Evolutionary conservation across 2,888 invertebrate species (phyloP).

Genomic region (Cheilosia vernalis): DNA sequence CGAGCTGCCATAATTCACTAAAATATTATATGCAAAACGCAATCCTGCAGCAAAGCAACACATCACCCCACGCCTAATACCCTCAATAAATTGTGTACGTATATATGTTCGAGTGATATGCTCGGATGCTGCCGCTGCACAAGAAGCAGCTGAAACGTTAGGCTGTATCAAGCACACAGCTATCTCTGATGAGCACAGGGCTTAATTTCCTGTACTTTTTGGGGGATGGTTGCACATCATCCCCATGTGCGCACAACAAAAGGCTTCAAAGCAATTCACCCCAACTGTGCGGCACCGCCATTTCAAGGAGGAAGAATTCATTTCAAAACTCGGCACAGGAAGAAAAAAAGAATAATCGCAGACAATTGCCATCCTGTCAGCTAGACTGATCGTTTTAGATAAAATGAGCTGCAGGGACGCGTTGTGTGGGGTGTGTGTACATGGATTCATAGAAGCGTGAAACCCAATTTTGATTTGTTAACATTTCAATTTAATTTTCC

Average conservation of each 20-base stretch:
- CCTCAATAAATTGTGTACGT: conserved; percentile 66
- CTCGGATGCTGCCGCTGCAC: conserved; percentile 47
- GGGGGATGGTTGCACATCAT: conserved; percentile 76
- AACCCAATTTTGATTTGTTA: conserved; percentile 75
- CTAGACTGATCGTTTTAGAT: conserved; percentile 52
- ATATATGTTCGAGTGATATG: conserved; percentile 19
- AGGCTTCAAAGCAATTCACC: conserved; percentile 58
- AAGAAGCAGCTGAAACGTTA: conserved; percentile 76
- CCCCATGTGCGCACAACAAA: conserved; percentile 48
- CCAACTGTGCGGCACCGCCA: conserved; percentile 12
- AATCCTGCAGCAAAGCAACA: conserved; percentile 26
- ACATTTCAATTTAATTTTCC: conserved; percentile 70
- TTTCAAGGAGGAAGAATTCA: conserved; percentile 31
- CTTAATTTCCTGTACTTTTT: conserved; percentile 82
- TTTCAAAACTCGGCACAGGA: conserved; percentile 29
- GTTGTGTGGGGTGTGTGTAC: neutral
- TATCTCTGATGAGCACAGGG: conserved; percentile 78
- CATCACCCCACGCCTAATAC: conserved; percentile 39
- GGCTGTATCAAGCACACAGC: conserved; percentile 77
- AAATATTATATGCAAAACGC: conserved; percentile 72
- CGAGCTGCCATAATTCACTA: conserved; percentile 62
- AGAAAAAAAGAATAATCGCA: conserved; percentile 31
- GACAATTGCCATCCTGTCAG: conserved; percentile 61
- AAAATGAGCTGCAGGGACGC: conserved; percentile 26
- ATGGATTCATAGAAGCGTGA: conserved; percentile 55